Conservation (phyloP, 2,797 vertebrate genomes). For the Mallotus villosus region DNA sequence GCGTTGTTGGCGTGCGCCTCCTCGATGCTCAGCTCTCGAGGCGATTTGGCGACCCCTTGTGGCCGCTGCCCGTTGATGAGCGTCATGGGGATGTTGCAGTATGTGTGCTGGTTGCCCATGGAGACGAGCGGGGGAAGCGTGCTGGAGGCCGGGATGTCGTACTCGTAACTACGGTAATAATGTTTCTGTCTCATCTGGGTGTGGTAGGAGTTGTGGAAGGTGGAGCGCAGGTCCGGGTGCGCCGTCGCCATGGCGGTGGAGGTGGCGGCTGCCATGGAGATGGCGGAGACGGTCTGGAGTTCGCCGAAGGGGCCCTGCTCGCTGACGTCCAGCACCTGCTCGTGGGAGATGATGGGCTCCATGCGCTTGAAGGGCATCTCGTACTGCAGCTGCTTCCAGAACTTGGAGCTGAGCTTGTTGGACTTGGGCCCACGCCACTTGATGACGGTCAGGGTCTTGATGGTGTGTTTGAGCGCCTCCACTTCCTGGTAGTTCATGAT, state of each 20-base stretch:
- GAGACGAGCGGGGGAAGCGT: conserved; percentile 93
- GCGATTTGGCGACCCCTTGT: conserved; percentile 85
- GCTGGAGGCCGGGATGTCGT: conserved; percentile 86
- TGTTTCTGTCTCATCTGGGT: conserved; percentile 99
- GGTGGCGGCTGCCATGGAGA: conserved; percentile 97
- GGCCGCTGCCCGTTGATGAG: conserved; percentile 97
- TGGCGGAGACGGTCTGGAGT: conserved; percentile 96
- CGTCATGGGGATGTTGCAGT: conserved; percentile 99
- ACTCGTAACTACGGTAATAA: conserved; percentile 98
- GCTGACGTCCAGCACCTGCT: conserved; percentile 94
- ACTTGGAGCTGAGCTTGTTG: conserved; percentile 97
- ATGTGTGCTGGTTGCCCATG: conserved; percentile 98
- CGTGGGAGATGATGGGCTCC: conserved; percentile 89
- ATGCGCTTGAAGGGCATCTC: conserved; percentile 99
- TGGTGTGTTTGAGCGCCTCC: conserved; percentile 96
- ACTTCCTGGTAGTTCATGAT: conserved; percentile 99
- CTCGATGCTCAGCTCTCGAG: conserved; percentile 91
- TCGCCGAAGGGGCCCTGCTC: conserved; percentile 98
- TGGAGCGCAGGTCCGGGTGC: conserved; percentile 94
- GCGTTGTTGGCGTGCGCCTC: conserved; percentile 97
- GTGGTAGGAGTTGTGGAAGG: conserved; percentile 97
- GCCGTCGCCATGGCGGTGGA: conserved; percentile 96
- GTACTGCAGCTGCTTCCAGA: conserved; percentile 99
- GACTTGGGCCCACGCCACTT: conserved; percentile 96
- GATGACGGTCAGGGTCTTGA: conserved; percentile 97